Conservation (phyloP, 2,888 invertebrate genomes). For the Tachystola acroxantha region DNA sequence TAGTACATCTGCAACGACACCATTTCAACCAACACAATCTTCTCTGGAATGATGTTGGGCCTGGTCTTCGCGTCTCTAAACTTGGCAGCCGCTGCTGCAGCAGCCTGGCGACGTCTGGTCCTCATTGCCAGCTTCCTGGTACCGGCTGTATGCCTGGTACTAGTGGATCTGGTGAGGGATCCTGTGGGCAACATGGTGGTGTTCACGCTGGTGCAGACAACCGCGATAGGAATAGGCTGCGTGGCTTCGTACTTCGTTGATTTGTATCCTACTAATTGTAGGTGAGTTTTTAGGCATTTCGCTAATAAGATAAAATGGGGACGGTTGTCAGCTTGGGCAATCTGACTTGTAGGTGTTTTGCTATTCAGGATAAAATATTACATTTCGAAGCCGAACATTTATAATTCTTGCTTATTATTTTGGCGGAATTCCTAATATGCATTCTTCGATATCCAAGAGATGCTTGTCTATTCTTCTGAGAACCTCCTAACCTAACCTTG, state of each 20-base stretch:
- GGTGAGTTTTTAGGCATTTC: constrained; percentile 31
- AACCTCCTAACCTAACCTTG: no score
- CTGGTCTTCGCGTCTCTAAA: constrained; percentile 74
- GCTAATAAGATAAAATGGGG: no score
- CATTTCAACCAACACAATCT: constrained; percentile 74
- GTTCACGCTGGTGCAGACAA: constrained; percentile 38
- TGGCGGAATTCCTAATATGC: no score
- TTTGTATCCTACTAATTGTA: constrained; percentile 45
- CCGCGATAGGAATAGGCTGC: constrained; percentile 35
- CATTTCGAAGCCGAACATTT: no score
- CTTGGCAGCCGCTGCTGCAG: constrained; percentile 54
- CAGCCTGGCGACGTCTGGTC: constrained; percentile 65
- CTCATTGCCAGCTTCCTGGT: constrained; percentile 54
- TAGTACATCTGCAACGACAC: constrained; percentile 54
- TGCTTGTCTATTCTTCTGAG: no score
- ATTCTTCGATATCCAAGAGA: no score
- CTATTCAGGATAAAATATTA: no score
- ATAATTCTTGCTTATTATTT: no score
- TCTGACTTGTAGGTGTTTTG: no score
- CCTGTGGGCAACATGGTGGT: constrained; percentile 38
- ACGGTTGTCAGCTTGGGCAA: no score
- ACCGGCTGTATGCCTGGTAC: constrained; percentile 68
- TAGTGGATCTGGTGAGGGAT: constrained; percentile 59
- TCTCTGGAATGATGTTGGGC: constrained; percentile 79
- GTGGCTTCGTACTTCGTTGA: constrained; percentile 45